Evolutionary conservation across 2,113 vertebrate genomes (phyloP), one percentile per base, ranked within the genome.

Genomic region (Naja naja): DNA sequence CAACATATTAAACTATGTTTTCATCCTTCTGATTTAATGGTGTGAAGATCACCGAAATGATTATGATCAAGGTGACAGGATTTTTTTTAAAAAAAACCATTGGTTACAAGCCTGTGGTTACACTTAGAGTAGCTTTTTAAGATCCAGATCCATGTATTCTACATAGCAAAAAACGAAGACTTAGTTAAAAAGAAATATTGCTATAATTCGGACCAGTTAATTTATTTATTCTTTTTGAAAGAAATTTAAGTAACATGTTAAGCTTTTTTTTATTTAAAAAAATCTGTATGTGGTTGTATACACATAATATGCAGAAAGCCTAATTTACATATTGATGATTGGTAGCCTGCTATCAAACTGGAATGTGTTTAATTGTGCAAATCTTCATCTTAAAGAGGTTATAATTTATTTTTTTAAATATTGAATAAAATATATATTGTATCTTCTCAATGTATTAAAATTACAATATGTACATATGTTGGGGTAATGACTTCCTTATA

Each of bases 351-450:
- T 94, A 49, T 96, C 85, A 94, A 1, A 56, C 89, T 94, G 92
- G 45, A 90, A 90, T 91, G 5, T 92, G 12, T 89, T 90, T 49
- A 18, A 52, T 94, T 94, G 16, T 23, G 18, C 34, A 89, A 94
- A 20, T 87, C 94, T 95, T 96, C 85, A 91, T 81, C 9, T 93
- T 89, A 93, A 90, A 94, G 81, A 89, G 93, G 89, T 95, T 93
- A 27, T 43, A 89, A 1, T 87, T 95, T 1, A 90, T 87, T 69
- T 30, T 64, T 39, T 81, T 22, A 81, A 81, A 81, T 43, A 81
- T 43, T 74, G 47, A 97, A 95, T 90, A 69, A 86, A 97, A 93
- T 60, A 91, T 4, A 55, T 10, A n/a, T 92, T 60, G 18, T 52
- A 12, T 64, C 20, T 60, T 27, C n/a, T 90, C 16, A 86, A 56